Percentiles rank a stretch among this genome's conserved stretches.
Conservation (phyloP, 2,888 invertebrate species). For the Euspilapteryx auroguttella region DNA sequence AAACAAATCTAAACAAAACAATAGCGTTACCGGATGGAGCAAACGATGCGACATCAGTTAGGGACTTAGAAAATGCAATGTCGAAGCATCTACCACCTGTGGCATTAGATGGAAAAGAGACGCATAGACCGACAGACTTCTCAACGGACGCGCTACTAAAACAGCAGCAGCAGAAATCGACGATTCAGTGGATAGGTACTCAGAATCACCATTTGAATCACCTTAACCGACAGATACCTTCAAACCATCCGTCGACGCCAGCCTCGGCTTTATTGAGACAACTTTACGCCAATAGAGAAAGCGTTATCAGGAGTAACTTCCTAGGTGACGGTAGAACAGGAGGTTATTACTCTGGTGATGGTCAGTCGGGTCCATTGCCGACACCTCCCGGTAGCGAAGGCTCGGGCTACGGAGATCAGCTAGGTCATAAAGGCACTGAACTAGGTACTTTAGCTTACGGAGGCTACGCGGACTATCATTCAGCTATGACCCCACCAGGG, state of each 20-base stretch:
- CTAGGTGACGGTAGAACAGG: slow-evolving; percentile 47
- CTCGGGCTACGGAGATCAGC: slow-evolving; percentile 67
- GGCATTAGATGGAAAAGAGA: slow-evolving; percentile 53
- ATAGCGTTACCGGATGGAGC: slow-evolving; percentile 36
- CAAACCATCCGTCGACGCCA: slow-evolving; percentile 67
- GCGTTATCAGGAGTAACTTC: slow-evolving; percentile 89
- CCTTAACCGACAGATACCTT: slow-evolving; percentile 61
- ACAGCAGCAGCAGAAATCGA: slow-evolving; percentile 74
- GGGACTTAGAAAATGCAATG: slow-evolving; percentile 95
- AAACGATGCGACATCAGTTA: slow-evolving; percentile 69
- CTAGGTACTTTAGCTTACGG: slow-evolving; percentile 64
- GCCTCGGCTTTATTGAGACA: slow-evolving; percentile 89
- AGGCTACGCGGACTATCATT: slow-evolving; percentile 81
- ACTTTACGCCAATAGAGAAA: slow-evolving; percentile 90
- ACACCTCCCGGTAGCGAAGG: slow-evolving; percentile 91
- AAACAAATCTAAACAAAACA: slow-evolving; percentile 39
- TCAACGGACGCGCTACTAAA: slow-evolving; percentile 83
- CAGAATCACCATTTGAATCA: slow-evolving; percentile 69
- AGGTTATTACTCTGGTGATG: slow-evolving; percentile 57
- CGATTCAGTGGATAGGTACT: slow-evolving; percentile 93
- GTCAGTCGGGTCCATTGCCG: slow-evolving; percentile 75
- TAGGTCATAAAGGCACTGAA: slow-evolving; percentile 55
- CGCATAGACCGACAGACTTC: slow-evolving; percentile 81
- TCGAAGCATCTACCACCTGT: slow-evolving; percentile 83
- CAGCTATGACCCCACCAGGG: slow-evolving; percentile 96